A percentile compares a stretch with the other conserved stretches of the same genome.
Evolutionary conservation across 64 coral and sea anemone genomes (phyloP).

Genomic region (Porites lutea): DNA sequence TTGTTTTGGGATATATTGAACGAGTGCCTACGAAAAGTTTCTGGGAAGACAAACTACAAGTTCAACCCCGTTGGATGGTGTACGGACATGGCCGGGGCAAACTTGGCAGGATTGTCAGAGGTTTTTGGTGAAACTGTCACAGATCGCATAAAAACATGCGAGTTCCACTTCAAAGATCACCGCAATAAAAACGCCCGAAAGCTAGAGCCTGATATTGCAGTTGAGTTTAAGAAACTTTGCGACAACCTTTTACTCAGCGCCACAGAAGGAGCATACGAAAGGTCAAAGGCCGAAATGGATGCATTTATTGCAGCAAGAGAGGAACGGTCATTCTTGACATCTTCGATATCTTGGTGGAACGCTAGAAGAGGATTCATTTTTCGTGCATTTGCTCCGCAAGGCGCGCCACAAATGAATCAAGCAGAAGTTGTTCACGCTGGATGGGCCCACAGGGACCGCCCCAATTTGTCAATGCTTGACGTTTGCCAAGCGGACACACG

Average conservation of each 20-base stretch:
- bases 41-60: neutral
- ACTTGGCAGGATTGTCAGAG: neutral
- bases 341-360: constrained; percentile 43
- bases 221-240: constrained; percentile 4
- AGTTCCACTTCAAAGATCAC: constrained; percentile 19
- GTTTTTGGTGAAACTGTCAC: neutral
- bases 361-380: constrained; percentile 29
- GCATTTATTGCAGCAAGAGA: neutral
- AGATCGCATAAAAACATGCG: neutral
- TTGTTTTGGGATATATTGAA: constrained; percentile 37
- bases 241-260: neutral
- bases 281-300: neutral
- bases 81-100: neutral
- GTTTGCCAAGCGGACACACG: constrained; percentile 4
- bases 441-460: constrained; percentile 3
- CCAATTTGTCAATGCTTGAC: constrained; percentile 23
- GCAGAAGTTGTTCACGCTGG: constrained; percentile 47
- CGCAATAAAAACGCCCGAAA: constrained; percentile 9
- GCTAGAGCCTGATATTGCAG: neutral
- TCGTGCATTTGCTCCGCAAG: constrained; percentile 29
- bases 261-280: neutral
- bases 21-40: neutral
- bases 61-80: constrained; percentile 38
- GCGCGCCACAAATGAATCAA: constrained; percentile 42
- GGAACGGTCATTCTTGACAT: neutral